A percentile compares a stretch with the other conserved stretches of the same genome.
These are phyloP conservation scores for Brachionus koreanus DNA, from an alignment of 1,140 invertebrate genomes.

Conservation along the genomic window DNA sequence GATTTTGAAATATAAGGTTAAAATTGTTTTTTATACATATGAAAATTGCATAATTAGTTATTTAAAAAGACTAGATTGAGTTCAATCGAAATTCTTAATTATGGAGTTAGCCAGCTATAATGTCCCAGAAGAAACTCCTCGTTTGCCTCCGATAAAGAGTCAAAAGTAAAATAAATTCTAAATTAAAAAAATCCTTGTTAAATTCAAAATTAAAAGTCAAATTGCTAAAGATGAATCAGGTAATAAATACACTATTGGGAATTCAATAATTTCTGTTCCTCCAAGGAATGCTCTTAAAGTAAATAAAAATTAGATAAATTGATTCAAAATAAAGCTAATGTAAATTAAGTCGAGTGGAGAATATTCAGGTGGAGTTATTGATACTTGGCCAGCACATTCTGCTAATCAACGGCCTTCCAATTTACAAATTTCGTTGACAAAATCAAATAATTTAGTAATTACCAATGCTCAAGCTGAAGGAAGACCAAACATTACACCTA, in stretches of 20 bases:
- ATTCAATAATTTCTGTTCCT: slow-evolving; percentile 48
- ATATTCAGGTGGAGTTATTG: slow-evolving; percentile 50
- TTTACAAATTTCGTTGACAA: slow-evolving; percentile 51
- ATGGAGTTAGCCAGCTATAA: not conserved
- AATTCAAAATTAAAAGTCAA: not conserved
- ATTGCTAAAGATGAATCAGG: not conserved
- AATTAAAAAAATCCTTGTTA: not conserved
- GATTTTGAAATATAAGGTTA: not conserved
- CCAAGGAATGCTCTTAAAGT: slow-evolving; percentile 52
- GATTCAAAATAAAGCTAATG: not conserved
- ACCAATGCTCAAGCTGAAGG: slow-evolving; percentile 53
- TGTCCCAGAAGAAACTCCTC: not conserved
- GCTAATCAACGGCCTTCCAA: slow-evolving; percentile 50
- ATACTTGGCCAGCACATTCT: slow-evolving; percentile 58
- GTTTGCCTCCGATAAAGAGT: not conserved
- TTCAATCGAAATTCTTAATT: not conserved
- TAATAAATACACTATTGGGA: slow-evolving; percentile 50
- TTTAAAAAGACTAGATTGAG: not conserved
- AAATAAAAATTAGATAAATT: not conserved
- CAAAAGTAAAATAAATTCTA: not conserved
- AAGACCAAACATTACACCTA: slow-evolving; percentile 54
- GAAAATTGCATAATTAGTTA: slow-evolving; percentile 15
- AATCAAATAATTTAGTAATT: slow-evolving; percentile 54
- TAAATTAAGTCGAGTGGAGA: not conserved
- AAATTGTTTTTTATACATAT: not conserved